These are phyloP conservation scores for Adelognathus sp. DNA, from an alignment of 2,888 invertebrate genomes.

Conservation along the genomic window DNA sequence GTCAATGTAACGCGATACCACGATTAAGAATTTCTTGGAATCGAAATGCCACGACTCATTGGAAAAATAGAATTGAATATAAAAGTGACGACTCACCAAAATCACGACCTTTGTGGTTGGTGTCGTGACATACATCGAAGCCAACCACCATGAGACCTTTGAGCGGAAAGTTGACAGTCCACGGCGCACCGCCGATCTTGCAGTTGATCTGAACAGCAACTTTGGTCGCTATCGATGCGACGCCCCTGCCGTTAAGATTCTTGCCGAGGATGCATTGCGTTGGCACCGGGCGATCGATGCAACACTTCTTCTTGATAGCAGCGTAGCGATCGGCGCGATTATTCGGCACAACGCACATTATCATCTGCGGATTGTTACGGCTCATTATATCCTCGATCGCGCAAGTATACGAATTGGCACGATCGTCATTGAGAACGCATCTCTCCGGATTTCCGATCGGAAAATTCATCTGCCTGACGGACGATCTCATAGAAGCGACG, in stretches of 20 bases:
- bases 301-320: slow-evolving; percentile 93
- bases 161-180: slow-evolving; percentile 89
- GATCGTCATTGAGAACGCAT: slow-evolving; percentile 83
- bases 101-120: slow-evolving; percentile 83
- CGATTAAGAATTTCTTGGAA: too few species aligned
- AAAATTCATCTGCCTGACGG: slow-evolving; percentile 79
- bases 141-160: slow-evolving; percentile 90
- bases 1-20: too few species aligned
- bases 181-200: slow-evolving; percentile 95
- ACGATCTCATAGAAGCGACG: slow-evolving; percentile 35
- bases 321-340: slow-evolving; percentile 89
- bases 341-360: slow-evolving; percentile 86
- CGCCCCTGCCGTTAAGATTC: slow-evolving; percentile 84
- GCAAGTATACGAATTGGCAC: slow-evolving; percentile 84
- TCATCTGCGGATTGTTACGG: slow-evolving; percentile 84
- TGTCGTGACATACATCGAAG: slow-evolving; percentile 95
- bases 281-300: slow-evolving; percentile 88
- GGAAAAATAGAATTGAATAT: not conserved
- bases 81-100: slow-evolving; percentile 79
- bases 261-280: slow-evolving; percentile 84
- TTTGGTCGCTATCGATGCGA: slow-evolving; percentile 94
- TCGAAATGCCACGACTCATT: too few species aligned
- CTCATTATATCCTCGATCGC: slow-evolving; percentile 84
- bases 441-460: slow-evolving; percentile 81
- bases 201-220: slow-evolving; percentile 96